Evolutionary conservation across 2,113 vertebrate genomes (phyloP), one percentile per base, ranked within the genome.

Genomic region (Entomyzon cyanotis): DNA sequence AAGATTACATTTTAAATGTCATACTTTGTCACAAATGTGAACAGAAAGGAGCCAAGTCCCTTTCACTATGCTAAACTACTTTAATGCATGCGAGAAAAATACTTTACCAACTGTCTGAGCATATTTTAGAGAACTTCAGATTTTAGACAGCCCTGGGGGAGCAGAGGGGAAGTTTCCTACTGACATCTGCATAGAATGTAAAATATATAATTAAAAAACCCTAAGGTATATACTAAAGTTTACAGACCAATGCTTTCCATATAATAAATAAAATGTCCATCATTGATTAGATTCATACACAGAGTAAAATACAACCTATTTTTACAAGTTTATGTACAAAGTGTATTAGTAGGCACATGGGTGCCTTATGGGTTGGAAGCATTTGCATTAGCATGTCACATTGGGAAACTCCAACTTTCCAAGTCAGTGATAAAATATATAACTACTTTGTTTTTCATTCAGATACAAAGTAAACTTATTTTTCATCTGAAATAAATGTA

Each of bases 301-400:
- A 94, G 97, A 98, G 97, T 98, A 98, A 98, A 98, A 98, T 98
- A 98, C 98, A 98, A 94, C 97, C 96, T 98, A 97, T 98, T 98
- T 98, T 97, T 98, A 98, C 97, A 98, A 96, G 98, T 97, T 96
- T 98, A 97, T 98, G 93, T 98, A 98, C 98, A 98, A 96, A 94
- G 80, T 92, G 56, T 94, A 86, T 96, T 97, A 94, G 77, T 20
- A 64, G 94, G 97, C 97, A 87, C 95, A 80, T 78, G 71, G 84
- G 97, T 70, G 91, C 96, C 96, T 90, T 84, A 79, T 83, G 91
- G 90, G 92, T 91, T 93, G 94, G 96, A 97, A 95, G 96, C 97
- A 97, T 96, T 67, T 95, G 96, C 80, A 78, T 96, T 90, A 93
- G 89, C 78, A 90, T n/a, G 95, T 96, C 95, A 85, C 85, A 94